phyloP scores from a whole-genome alignment of 2,888 invertebrate genomes.

The Atethmia centrago region DNA sequence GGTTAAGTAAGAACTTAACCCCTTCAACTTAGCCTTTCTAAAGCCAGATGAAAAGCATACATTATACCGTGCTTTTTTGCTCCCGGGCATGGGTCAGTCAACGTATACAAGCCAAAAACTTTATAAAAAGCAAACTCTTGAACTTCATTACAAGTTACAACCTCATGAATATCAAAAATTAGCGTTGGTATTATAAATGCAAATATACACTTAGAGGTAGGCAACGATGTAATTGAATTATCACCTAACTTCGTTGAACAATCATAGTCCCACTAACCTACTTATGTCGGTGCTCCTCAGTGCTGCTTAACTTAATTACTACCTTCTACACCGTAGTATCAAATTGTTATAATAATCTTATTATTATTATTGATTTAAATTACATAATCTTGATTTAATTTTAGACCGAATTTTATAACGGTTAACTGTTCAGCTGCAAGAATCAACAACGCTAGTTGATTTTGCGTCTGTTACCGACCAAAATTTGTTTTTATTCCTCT shows the following conservation, averaged over 20 bases:
- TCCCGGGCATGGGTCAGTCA: not conserved
- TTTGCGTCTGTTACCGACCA: not conserved
- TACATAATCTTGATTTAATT: not conserved
- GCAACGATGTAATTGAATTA: constrained; percentile 50
- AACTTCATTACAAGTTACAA: constrained; percentile 1
- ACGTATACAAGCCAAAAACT: not conserved
- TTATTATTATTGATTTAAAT: not conserved
- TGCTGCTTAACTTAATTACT: constrained; percentile 15
- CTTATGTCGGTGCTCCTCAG: constrained; percentile 30
- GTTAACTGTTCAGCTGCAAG: not conserved
- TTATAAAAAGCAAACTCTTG: not conserved
- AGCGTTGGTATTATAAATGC: constrained; percentile 4
- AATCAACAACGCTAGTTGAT: not conserved
- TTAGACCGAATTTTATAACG: not conserved
- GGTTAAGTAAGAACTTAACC: constrained; percentile 1
- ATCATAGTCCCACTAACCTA: constrained; percentile 57
- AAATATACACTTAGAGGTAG: constrained; percentile 32
- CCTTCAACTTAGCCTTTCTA: constrained; percentile 8
- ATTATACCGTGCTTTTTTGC: constrained; percentile 1
- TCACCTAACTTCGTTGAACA: constrained; percentile 40
- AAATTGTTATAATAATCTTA: not conserved
- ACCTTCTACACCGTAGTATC: constrained; percentile 1
- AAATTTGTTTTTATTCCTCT: not conserved
- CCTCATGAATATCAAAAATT: not conserved
- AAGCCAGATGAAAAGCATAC: constrained; percentile 20